A percentile compares a stretch with the other conserved stretches of the same genome.
Evolutionary conservation across 2,113 vertebrate species (phyloP).

Genomic region (Oceanodroma tethys): DNA sequence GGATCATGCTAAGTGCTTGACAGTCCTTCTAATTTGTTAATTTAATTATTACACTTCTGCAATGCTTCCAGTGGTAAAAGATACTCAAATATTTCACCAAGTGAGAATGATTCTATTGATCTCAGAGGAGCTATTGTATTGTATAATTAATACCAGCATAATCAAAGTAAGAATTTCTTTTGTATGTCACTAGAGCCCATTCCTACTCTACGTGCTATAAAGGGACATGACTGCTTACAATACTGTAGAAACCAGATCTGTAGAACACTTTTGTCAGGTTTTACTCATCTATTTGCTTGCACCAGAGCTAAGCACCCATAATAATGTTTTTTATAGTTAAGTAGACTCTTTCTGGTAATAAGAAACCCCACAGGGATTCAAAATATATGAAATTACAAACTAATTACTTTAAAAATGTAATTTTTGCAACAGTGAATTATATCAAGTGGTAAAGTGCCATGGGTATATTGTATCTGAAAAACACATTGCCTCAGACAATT

Average conservation of each 20-base stretch:
- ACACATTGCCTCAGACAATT: background rate
- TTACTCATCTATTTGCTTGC: background rate
- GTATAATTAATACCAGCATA: conserved; percentile 26
- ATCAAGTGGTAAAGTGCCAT: background rate
- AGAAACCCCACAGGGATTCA: background rate
- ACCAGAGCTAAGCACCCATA: background rate
- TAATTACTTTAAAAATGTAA: background rate
- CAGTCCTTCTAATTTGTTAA: conserved; percentile 6
- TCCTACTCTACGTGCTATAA: background rate
- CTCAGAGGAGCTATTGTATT: conserved; percentile 29
- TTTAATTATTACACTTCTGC: conserved; percentile 26
- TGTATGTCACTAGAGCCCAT: background rate
- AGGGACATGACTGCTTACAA: background rate
- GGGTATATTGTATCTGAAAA: background rate
- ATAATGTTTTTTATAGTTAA: background rate
- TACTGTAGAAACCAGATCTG: background rate
- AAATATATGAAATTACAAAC: background rate
- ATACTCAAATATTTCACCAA: conserved; percentile 1
- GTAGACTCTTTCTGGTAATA: background rate
- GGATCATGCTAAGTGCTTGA: background rate
- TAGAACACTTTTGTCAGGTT: background rate
- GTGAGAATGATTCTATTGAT: background rate
- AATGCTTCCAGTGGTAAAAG: background rate
- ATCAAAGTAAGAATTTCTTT: conserved; percentile 13
- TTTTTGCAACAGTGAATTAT: background rate